These are phyloP conservation scores for Chorisops tibialis DNA, from an alignment of 2,888 invertebrate species.

Conservation along the genomic window DNA sequence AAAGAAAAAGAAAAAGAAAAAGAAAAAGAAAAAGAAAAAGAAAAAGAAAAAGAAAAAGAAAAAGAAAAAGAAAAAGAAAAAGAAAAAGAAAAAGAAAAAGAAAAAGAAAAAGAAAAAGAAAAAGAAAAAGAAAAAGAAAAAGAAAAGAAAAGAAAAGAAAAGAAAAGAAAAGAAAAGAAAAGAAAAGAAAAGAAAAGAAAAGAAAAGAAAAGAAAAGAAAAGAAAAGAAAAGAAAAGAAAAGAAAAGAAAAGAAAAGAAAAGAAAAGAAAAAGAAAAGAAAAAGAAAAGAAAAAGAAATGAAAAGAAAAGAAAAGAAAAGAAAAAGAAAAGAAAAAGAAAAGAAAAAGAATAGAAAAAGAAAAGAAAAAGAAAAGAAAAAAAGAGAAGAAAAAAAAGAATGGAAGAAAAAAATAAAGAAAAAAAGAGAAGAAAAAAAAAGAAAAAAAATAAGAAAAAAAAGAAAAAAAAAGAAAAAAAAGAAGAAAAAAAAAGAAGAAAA, in stretches of 20 bases:
- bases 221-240: not conserved
- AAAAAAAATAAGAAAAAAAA: too few species aligned
- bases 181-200: not conserved
- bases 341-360: not conserved
- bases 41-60: not conserved
- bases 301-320: not conserved
- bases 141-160: not conserved
- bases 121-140: not conserved
- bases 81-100: not conserved
- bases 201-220: not conserved
- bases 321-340: not conserved
- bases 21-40: not conserved
- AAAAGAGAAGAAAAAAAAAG: too few species aligned
- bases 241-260: not conserved
- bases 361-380: not conserved
- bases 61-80: not conserved
- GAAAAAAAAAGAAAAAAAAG: too few species aligned
- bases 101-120: not conserved
- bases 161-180: not conserved
- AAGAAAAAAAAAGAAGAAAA: too few species aligned
- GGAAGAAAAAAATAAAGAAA: not conserved
- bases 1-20: not conserved
- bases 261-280: not conserved
- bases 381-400: not conserved
- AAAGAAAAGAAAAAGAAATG: not conserved